phyloP scores from a whole-genome alignment of 2,113 vertebrate species.

The Pipra filicauda region DNA sequence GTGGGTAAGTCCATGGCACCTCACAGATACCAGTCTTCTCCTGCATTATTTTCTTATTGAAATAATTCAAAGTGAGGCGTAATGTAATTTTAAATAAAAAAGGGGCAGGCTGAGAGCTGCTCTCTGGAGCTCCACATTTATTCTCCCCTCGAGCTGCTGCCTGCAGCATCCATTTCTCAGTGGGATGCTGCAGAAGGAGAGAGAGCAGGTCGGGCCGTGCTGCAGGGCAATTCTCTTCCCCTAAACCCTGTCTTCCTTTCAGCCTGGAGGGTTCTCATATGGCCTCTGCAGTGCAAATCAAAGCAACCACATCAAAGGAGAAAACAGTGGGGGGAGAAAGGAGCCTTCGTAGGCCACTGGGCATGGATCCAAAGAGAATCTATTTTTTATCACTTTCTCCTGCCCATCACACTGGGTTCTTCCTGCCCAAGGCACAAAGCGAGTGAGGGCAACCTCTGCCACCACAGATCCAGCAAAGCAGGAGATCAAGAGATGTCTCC shows the following conservation, averaged over 20 bases:
- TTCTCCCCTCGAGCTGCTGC: rapidly evolving
- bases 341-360: background rate
- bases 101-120: background rate
- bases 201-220: background rate
- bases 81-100: background rate
- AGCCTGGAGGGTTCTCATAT: background rate
- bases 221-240: background rate
- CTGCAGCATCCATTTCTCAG: background rate
- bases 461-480: rapidly evolving
- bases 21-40: background rate
- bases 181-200: background rate
- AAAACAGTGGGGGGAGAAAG: background rate
- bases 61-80: background rate
- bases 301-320: background rate
- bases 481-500: background rate
- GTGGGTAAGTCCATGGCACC: background rate
- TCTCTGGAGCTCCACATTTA: background rate
- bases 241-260: background rate
- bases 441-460: background rate
- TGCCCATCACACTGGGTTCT: background rate
- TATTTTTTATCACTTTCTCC: background rate
- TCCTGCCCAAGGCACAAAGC: background rate
- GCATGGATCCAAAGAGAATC: background rate
- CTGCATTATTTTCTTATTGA: background rate
- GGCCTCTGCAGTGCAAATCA: background rate